These are phyloP conservation scores for Gallirallus australis DNA, from an alignment of 2,797 vertebrate genomes.

Conservation along the genomic window DNA sequence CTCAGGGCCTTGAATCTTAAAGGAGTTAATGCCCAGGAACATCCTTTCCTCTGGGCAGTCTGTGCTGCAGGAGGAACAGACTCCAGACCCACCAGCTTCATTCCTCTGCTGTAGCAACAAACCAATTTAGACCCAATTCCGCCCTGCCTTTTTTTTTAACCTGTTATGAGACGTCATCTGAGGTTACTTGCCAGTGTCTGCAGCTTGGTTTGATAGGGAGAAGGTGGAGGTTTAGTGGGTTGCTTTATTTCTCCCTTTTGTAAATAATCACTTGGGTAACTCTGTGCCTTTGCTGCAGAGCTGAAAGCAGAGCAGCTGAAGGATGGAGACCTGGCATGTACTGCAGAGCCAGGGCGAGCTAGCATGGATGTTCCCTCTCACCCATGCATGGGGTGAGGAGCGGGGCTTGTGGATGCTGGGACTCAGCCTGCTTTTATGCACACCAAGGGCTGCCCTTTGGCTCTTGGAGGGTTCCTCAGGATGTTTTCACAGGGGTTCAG, in stretches of 20 bases:
- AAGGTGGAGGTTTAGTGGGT: background rate
- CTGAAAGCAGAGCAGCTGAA: background rate
- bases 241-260: background rate
- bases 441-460: background rate
- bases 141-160: too few species aligned
- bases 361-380: background rate
- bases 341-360: background rate
- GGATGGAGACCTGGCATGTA: background rate
- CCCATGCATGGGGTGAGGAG: rapidly evolving
- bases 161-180: background rate
- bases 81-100: background rate
- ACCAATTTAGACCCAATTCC: background rate
- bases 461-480: background rate
- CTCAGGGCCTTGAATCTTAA: background rate
- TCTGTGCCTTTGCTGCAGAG: background rate
- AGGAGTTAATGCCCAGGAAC: background rate
- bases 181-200: background rate
- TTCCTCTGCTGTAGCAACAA: background rate
- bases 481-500: background rate
- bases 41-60: background rate
- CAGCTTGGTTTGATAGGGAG: background rate
- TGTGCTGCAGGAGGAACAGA: background rate
- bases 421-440: background rate
- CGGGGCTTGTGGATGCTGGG: background rate
- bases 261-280: background rate